Percentiles rank a stretch among this genome's conserved stretches.
Conservation (phyloP, 2,888 invertebrate species). For the Baronia brevicornis region DNA sequence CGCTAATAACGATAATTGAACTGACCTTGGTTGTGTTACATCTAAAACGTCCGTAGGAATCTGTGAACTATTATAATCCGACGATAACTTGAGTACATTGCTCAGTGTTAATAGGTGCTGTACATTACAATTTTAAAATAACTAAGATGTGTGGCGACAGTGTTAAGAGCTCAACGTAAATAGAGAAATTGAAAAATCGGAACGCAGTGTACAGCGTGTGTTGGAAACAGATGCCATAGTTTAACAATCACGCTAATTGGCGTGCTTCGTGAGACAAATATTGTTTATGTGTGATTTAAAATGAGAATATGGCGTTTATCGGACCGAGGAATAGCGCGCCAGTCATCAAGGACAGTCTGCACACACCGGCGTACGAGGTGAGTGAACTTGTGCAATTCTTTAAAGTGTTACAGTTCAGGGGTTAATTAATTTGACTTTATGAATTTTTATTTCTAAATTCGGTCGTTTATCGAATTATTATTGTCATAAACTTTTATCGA, state of each 20-base stretch:
- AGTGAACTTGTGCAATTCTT: conserved; percentile 28
- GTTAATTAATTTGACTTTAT: no score
- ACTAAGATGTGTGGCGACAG: conserved; percentile 9
- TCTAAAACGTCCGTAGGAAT: conserved; percentile 15
- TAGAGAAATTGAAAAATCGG: conserved; percentile 11
- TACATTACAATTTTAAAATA: no score
- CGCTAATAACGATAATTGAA: conserved; percentile 15
- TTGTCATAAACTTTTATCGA: no score
- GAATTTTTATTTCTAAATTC: no score
- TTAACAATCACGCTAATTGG: conserved; percentile 13
- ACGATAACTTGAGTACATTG: conserved; percentile 6
- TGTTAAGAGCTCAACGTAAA: conserved; percentile 6
- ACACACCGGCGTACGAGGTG: conserved; percentile 81
- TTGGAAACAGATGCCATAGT: conserved; percentile 4
- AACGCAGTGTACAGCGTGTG: conserved; percentile 6
- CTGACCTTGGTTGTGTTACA: conserved; percentile 16
- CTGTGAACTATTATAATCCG: conserved; percentile 8
- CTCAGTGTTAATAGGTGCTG: no score
- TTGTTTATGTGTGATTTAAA: conserved; percentile 38
- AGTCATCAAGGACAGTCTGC: conserved; percentile 79
- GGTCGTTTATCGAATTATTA: no score
- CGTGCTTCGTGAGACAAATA: conserved; percentile 8
- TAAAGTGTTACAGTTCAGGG: no score
- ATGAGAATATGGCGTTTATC: conserved; percentile 70
- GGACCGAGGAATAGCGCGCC: conserved; percentile 79